These are phyloP conservation scores for Bombus cullumanus DNA, from an alignment of 1,140 invertebrate genomes.

Conservation along the genomic window DNA sequence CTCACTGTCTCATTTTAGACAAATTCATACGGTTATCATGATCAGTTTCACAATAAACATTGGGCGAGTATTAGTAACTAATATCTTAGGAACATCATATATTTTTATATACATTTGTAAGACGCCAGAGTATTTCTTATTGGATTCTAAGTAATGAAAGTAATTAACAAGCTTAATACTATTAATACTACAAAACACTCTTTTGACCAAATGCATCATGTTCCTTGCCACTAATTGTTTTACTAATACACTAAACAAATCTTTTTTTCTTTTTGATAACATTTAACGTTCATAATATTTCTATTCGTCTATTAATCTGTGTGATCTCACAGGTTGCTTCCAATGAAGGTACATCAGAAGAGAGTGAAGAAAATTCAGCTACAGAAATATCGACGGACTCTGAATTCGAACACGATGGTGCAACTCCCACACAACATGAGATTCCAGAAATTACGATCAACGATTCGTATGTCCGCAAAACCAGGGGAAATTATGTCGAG, in stretches of 20 bases:
- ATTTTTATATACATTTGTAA: background rate
- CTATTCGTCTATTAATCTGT: slow-evolving; percentile 29
- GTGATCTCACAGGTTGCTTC: slow-evolving; percentile 85
- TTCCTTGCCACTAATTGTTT: slow-evolving; percentile 26
- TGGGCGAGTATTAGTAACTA: slow-evolving; percentile 10
- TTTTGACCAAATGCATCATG: slow-evolving; percentile 22
- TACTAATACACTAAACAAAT: slow-evolving; percentile 51
- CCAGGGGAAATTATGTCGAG: slow-evolving; percentile 78
- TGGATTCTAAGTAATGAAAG: slow-evolving; percentile 1
- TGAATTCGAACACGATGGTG: slow-evolving; percentile 93
- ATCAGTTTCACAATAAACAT: slow-evolving; percentile 6
- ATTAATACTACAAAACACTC: background rate
- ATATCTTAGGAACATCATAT: slow-evolving; percentile 27
- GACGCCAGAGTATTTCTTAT: background rate
- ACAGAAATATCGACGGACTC: slow-evolving; percentile 96
- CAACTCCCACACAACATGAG: slow-evolving; percentile 87
- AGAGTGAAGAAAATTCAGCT: slow-evolving; percentile 89
- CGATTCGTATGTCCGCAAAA: slow-evolving; percentile 83
- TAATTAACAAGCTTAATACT: background rate
- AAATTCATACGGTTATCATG: background rate
- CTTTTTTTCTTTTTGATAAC: slow-evolving; percentile 23
- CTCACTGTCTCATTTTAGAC: slow-evolving; percentile 51
- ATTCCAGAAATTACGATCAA: slow-evolving; percentile 87
- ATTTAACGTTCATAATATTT: background rate
- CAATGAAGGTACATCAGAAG: slow-evolving; percentile 86